Evolutionary conservation across 2,113 vertebrate species (phyloP).

Genomic region (Myiozetetes cayanensis): DNA sequence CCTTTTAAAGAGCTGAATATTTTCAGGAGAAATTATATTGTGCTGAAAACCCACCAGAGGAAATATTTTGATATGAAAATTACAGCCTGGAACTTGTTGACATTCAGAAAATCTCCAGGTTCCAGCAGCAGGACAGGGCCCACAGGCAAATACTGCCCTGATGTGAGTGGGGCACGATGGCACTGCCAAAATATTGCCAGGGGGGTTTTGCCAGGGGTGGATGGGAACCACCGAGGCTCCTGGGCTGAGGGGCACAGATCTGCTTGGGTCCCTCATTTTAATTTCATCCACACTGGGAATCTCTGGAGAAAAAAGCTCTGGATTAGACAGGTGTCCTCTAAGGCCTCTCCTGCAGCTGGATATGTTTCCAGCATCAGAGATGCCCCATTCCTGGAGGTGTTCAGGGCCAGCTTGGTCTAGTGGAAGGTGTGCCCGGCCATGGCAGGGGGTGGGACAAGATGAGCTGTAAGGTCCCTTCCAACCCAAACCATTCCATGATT

Average conservation of each 20-base stretch:
- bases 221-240: neutral
- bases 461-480: neutral
- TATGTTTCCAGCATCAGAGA: neutral
- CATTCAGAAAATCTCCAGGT: neutral
- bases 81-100: neutral
- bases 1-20: neutral
- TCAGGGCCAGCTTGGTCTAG: neutral
- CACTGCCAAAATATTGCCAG: neutral
- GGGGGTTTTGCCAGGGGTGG: neutral
- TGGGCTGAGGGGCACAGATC: neutral
- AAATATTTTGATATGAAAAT: neutral
- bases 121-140: neutral
- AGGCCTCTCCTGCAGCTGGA: neutral
- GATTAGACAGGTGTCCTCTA: neutral
- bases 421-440: neutral
- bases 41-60: neutral
- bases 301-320: neutral
- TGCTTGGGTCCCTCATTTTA: neutral
- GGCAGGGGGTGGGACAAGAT: neutral
- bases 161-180: neutral
- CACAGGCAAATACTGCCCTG: neutral
- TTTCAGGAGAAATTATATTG: neutral
- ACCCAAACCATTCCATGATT: neutral
- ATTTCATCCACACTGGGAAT: neutral
- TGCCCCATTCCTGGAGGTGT: neutral